A percentile compares a stretch with the other conserved stretches of the same genome.
phyloP scores from a whole-genome alignment of 1,140 invertebrate species.

The Lepidurus packardi region DNA sequence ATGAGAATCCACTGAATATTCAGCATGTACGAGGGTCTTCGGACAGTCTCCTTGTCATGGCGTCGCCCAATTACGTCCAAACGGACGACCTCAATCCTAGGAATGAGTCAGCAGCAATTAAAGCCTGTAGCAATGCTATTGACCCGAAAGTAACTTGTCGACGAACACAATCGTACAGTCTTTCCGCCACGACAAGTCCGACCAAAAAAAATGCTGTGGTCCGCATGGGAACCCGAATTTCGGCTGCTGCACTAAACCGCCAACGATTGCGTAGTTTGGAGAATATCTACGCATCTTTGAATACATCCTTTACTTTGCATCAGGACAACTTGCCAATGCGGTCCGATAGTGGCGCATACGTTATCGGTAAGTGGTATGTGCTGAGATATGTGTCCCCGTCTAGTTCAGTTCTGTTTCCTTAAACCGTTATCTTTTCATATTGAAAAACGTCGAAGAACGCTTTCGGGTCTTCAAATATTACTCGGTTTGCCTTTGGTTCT shows the following conservation, averaged over 20 bases:
- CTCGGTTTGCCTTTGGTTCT: background rate
- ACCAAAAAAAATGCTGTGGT: slow-evolving; percentile 29
- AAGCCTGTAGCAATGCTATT: background rate
- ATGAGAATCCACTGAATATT: background rate
- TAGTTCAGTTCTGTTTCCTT: too few species aligned
- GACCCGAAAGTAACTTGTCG: background rate
- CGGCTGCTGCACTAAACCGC: slow-evolving; percentile 28
- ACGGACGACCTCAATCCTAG: background rate
- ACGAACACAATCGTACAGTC: slow-evolving; percentile 17
- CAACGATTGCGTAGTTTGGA: slow-evolving; percentile 29
- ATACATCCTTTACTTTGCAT: background rate
- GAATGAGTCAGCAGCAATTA: slow-evolving; percentile 2
- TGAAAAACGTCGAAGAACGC: too few species aligned
- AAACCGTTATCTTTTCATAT: too few species aligned
- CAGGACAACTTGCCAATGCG: background rate
- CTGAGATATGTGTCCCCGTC: too few species aligned
- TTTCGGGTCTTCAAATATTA: background rate
- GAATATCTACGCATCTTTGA: slow-evolving; percentile 7
- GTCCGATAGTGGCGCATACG: slow-evolving; percentile 28
- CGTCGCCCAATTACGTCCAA: background rate
- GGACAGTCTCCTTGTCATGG: background rate
- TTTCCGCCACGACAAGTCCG: background rate
- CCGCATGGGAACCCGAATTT: slow-evolving; percentile 32
- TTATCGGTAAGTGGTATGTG: slow-evolving; percentile 25
- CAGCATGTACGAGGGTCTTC: background rate